Conservation (phyloP, 2,888 invertebrate species). For the Omphaloscelis lunosa region DNA sequence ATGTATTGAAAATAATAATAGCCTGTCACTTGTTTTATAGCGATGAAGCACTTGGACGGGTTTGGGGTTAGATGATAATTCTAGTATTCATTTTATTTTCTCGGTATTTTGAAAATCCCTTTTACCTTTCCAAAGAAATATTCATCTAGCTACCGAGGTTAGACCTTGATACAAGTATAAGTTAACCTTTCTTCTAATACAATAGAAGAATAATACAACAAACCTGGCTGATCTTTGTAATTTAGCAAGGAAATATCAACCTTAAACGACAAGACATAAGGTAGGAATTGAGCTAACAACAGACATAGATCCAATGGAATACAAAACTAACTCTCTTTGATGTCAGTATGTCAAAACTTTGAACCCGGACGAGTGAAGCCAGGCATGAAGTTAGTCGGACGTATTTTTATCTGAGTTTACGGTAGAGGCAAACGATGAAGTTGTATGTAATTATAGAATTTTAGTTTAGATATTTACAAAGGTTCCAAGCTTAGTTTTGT, state of each 20-base stretch:
- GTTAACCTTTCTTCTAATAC: slow-evolving; percentile 30
- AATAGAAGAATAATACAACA: slow-evolving; percentile 54
- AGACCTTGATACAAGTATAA: slow-evolving; percentile 4
- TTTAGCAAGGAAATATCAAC: slow-evolving; percentile 25
- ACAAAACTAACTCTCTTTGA: slow-evolving; percentile 58
- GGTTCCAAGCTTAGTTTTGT: not conserved
- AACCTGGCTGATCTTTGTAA: slow-evolving; percentile 13
- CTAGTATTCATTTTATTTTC: no score
- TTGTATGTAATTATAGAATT: slow-evolving; percentile 37
- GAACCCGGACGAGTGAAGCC: slow-evolving; percentile 46
- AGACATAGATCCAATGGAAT: slow-evolving; percentile 41
- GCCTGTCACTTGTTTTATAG: not conserved
- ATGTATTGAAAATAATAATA: no score
- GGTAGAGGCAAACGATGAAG: not conserved
- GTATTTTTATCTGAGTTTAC: slow-evolving; percentile 50
- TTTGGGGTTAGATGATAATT: not conserved
- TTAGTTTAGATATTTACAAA: slow-evolving; percentile 7
- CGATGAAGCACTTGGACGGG: no score
- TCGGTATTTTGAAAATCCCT: not conserved
- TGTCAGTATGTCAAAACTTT: slow-evolving; percentile 62
- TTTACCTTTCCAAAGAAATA: not conserved
- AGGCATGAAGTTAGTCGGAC: slow-evolving; percentile 41
- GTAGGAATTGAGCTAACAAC: slow-evolving; percentile 20
- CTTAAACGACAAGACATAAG: slow-evolving; percentile 20
- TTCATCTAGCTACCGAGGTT: slow-evolving; percentile 6